Evolutionary conservation across 2,888 invertebrate species (phyloP).

Genomic region (Bruchidius siliquastri): DNA sequence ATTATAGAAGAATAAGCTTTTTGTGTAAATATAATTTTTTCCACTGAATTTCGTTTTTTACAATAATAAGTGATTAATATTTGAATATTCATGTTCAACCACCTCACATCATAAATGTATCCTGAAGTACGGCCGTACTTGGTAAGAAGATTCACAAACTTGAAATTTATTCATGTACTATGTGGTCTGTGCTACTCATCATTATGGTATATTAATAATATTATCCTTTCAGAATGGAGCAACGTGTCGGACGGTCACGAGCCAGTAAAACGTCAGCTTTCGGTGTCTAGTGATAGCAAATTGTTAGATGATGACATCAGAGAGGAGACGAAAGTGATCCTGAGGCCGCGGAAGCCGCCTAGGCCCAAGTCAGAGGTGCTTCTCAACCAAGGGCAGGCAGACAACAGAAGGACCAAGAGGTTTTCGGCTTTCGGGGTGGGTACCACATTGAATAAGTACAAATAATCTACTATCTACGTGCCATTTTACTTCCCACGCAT

Average conservation of each 20-base stretch:
- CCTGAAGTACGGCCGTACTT: no score
- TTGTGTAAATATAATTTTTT: no score
- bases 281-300: constrained; percentile 89
- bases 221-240: constrained; percentile 63
- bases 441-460: constrained; percentile 30
- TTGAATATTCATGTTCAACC: no score
- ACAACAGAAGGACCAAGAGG: constrained; percentile 81
- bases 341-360: constrained; percentile 86
- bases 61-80: no score
- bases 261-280: constrained; percentile 82
- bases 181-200: no score
- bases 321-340: constrained; percentile 82
- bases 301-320: constrained; percentile 84
- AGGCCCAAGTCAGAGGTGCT: constrained; percentile 95
- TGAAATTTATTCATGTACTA: no score
- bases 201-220: not conserved
- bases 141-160: no score
- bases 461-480: no score
- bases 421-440: constrained; percentile 96
- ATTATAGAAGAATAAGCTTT: no score
- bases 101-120: no score
- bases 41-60: no score
- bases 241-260: constrained; percentile 70
- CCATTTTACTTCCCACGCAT: not conserved
- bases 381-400: constrained; percentile 61